A percentile compares a stretch with the other conserved stretches of the same genome.
phyloP scores from a whole-genome alignment of 2,797 vertebrate species.

The Cirrhinus mrigala region DNA sequence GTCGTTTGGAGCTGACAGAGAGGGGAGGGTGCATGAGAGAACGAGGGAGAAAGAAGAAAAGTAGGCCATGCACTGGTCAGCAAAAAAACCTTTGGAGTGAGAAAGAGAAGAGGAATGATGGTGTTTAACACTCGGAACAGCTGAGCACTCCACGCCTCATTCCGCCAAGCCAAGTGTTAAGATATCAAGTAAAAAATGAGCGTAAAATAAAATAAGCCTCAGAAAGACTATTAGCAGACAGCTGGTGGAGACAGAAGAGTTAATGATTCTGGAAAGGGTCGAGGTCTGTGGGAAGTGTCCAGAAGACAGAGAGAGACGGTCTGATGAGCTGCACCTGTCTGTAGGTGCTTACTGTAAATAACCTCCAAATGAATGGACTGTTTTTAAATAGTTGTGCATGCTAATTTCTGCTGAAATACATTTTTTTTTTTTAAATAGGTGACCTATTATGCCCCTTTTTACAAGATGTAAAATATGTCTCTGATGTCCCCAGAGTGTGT shows the following conservation, averaged over 20 bases:
- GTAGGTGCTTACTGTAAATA: background rate
- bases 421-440: background rate
- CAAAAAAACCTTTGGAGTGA: constrained; percentile 6
- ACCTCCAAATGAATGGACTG: background rate
- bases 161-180: constrained; percentile 50
- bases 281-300: constrained; percentile 25
- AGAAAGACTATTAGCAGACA: constrained; percentile 31
- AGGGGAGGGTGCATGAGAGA: constrained; percentile 22
- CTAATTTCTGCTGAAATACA: background rate
- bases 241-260: constrained; percentile 6
- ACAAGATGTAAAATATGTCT: no score
- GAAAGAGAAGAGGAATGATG: constrained; percentile 41
- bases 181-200: constrained; percentile 44
- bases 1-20: constrained; percentile 32
- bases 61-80: constrained; percentile 10
- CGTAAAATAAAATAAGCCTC: constrained; percentile 35
- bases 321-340: constrained; percentile 27
- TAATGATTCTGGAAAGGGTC: constrained; percentile 38
- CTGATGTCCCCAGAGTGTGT: no score
- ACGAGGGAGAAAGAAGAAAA: constrained; percentile 16
- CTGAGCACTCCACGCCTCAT: constrained; percentile 56
- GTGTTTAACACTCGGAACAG: constrained; percentile 57
- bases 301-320: background rate
- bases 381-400: background rate
- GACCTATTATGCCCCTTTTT: no score